Evolutionary conservation across 2,113 vertebrate genomes (phyloP).

Genomic region (Phyllopteryx taeniolatus): DNA sequence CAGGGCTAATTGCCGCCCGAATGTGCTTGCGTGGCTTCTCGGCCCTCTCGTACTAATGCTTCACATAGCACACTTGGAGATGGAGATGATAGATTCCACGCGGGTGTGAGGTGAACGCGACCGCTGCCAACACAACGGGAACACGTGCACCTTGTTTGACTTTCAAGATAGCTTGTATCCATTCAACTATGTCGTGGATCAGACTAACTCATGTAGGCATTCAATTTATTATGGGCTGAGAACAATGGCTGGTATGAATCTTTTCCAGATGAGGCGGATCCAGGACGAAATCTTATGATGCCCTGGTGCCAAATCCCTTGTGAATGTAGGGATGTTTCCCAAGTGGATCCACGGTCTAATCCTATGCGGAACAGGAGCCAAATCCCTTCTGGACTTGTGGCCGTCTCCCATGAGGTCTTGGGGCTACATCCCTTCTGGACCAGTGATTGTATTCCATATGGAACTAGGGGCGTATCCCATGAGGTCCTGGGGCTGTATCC

Average conservation of each 20-base stretch:
- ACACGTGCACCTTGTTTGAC: not conserved
- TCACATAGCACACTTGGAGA: constrained; percentile 49
- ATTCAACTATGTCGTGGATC: not conserved
- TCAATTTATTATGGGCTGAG: not conserved
- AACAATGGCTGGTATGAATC: not conserved
- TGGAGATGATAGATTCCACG: constrained; percentile 39
- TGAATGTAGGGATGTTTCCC: not conserved
- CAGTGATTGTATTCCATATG: too few relatives aligned
- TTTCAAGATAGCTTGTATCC: not conserved
- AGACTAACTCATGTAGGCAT: not conserved
- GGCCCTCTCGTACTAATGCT: constrained; percentile 41
- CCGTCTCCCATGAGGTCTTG: not conserved
- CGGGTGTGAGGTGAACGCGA: not conserved
- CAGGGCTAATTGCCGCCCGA: constrained; percentile 54
- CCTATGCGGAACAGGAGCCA: not conserved
- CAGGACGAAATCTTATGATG: not conserved
- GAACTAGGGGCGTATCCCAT: too few relatives aligned
- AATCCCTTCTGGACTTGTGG: not conserved
- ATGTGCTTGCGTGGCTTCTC: constrained; percentile 56
- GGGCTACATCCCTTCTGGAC: not conserved
- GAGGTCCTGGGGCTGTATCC: too few relatives aligned
- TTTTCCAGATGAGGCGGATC: not conserved
- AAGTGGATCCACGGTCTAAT: not conserved
- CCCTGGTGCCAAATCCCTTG: not conserved
- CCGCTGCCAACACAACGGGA: not conserved